Percentiles rank a stretch among this genome's conserved stretches.
Conservation (phyloP, 2,797 vertebrate genomes). For the Betta splendens region DNA sequence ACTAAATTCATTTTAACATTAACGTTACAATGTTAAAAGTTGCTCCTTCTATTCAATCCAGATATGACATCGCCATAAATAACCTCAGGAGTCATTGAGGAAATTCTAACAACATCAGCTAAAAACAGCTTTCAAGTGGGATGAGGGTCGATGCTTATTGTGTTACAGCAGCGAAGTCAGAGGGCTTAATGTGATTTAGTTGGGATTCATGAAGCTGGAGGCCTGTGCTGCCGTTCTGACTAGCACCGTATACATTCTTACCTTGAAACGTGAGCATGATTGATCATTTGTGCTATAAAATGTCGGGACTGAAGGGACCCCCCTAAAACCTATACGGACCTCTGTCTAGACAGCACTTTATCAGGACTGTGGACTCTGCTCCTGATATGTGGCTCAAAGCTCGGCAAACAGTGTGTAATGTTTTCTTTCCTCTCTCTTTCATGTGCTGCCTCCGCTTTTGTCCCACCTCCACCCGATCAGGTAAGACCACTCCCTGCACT, state of each 20-base stretch:
- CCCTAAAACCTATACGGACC: constrained; percentile 26
- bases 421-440: constrained; percentile 74
- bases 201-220: constrained; percentile 31
- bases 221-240: constrained; percentile 23
- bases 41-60: not conserved
- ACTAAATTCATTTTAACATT: not conserved
- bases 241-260: constrained; percentile 49
- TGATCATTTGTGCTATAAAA: constrained; percentile 37
- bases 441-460: constrained; percentile 73
- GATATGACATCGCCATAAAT: constrained; percentile 25
- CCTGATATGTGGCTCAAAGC: constrained; percentile 50
- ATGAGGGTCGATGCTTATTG: constrained; percentile 54
- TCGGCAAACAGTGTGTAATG: constrained; percentile 58
- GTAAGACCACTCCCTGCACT: constrained; percentile 80
- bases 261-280: constrained; percentile 52
- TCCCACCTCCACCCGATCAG: constrained; percentile 72
- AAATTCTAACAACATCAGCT: constrained; percentile 40
- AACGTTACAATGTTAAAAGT: not conserved
- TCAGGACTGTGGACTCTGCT: constrained; percentile 19
- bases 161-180: constrained; percentile 35
- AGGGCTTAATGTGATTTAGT: constrained; percentile 48
- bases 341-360: constrained; percentile 62
- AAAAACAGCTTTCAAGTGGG: constrained; percentile 26
- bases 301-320: constrained; percentile 35
- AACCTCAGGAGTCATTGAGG: constrained; percentile 29